Evolutionary conservation across 2,797 vertebrate genomes (phyloP), one percentile per base, ranked within the genome.

Genomic region (Gobionotothen gibberifrons): DNA sequence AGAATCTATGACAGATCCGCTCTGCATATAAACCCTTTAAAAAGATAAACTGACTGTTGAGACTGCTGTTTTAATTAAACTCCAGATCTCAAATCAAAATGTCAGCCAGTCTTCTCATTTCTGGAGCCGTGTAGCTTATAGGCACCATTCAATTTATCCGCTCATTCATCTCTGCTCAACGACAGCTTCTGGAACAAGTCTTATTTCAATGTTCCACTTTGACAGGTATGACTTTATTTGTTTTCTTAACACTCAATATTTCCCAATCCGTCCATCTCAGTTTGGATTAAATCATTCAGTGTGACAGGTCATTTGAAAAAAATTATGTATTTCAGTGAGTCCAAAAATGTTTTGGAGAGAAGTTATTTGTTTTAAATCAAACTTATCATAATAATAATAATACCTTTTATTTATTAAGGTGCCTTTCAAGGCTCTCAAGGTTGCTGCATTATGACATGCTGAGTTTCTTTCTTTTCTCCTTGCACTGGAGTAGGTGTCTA

Each of bases 211-310:
- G 63, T 72, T 53, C n/a, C 54, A 0, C 36, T 57, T 22, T 65
- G 67, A 69, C 52, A 52, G 21, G 17, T 29, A 0, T 26, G 59
- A 42, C 74, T 61, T 67, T 65, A 61, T 85, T 83, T 64, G 15
- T 70, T 74, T 54, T 22, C 47, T 46, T 40, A 51, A 56, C 61
- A 14, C 13, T 0, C 14, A 9, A 43, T 72, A 55, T 82, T 64
- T 14, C 29, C 21, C 59, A 67, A 22, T 69, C 58, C 64, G 49
- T 53, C 17, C 26, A 2, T 36, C 32, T 77, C 51, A 65, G 26
- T 63, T 49, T 42, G 15, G 22, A 67, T 61, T 53, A 5, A 3
- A 69, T 85, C 46, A 55, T 36, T 47, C 15, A 26, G 0, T 64
- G 19, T 32, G 26, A 19, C 36, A 16, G 22, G 29, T 32, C 7